These are phyloP conservation scores for Mantis religiosa DNA, from an alignment of 2,888 invertebrate genomes.

Conservation along the genomic window DNA sequence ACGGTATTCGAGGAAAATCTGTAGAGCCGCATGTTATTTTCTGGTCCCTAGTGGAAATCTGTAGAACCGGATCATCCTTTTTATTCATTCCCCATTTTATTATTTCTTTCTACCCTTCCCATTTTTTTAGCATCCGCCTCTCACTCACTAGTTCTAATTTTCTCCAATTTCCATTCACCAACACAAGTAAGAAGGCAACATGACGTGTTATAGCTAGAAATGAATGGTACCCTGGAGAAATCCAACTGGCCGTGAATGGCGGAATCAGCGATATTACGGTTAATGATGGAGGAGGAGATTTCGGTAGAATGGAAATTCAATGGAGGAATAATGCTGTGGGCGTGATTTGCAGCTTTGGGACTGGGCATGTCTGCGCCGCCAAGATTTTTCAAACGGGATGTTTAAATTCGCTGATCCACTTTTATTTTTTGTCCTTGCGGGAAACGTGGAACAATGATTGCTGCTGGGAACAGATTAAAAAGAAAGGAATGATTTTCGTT, in stretches of 20 bases:
- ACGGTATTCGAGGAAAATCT: not conserved
- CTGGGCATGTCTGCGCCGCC: not conserved
- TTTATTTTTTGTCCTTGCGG: not conserved
- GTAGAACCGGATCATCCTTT: constrained; percentile 16
- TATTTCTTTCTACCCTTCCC: not conserved
- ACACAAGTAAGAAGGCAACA: not conserved
- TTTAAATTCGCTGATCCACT: not conserved
- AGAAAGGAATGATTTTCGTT: not conserved
- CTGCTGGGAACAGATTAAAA: not conserved
- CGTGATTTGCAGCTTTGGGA: not conserved
- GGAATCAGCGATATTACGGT: not conserved
- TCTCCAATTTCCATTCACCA: not conserved
- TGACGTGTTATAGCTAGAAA: not conserved
- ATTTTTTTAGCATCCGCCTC: not conserved
- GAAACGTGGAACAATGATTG: not conserved
- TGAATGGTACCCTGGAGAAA: not conserved
- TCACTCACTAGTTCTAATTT: constrained; percentile 1
- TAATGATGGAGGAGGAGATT: not conserved
- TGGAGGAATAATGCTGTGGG: not conserved
- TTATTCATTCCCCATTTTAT: not conserved
- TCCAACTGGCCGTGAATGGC: not conserved
- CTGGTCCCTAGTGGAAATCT: constrained; percentile 13
- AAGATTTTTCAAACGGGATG: not conserved
- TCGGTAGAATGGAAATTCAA: not conserved
- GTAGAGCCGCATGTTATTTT: not conserved